phyloP scores from a whole-genome alignment of 2,888 invertebrate genomes.

The Nomada ferruginata region DNA sequence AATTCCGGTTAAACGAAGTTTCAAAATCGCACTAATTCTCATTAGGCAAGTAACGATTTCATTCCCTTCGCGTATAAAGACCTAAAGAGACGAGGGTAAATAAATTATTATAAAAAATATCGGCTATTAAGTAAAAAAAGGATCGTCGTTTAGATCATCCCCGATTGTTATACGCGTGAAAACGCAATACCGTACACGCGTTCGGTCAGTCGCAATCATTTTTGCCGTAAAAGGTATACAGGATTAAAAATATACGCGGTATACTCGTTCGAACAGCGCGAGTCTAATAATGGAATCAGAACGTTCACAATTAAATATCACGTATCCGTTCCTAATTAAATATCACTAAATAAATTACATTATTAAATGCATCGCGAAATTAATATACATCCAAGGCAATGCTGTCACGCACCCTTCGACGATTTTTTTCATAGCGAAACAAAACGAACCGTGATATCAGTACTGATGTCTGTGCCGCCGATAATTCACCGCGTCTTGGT shows the following conservation, averaged over 20 bases:
- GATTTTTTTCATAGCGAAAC: conserved; percentile 45
- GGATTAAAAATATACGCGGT: conserved; percentile 38
- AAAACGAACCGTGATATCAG: conserved; percentile 57
- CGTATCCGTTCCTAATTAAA: conserved; percentile 61
- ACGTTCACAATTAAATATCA: conserved; percentile 65
- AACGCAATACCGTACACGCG: conserved; percentile 27
- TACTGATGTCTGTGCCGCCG: conserved; percentile 80
- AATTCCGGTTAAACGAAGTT: conserved; percentile 31
- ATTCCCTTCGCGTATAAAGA: conserved; percentile 36
- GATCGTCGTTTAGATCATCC: conserved; percentile 36
- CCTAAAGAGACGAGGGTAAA: conserved; percentile 49
- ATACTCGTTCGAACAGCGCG: conserved; percentile 21
- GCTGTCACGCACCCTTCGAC: conserved; percentile 52
- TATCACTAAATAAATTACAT: conserved; percentile 76
- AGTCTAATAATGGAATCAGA: conserved; percentile 48
- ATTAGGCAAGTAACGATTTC: conserved; percentile 46
- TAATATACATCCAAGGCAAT: conserved; percentile 69
- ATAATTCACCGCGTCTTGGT: conserved; percentile 73
- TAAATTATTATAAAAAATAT: conserved; percentile 68
- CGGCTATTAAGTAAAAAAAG: conserved; percentile 59
- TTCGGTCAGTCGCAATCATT: conserved; percentile 6
- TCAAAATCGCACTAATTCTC: conserved; percentile 35
- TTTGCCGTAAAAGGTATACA: conserved; percentile 27
- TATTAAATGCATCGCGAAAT: conserved; percentile 73
- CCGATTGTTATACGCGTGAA: conserved; percentile 19